These are phyloP conservation scores for Andrena bicolor DNA, from an alignment of 2,888 invertebrate genomes.

Conservation along the genomic window DNA sequence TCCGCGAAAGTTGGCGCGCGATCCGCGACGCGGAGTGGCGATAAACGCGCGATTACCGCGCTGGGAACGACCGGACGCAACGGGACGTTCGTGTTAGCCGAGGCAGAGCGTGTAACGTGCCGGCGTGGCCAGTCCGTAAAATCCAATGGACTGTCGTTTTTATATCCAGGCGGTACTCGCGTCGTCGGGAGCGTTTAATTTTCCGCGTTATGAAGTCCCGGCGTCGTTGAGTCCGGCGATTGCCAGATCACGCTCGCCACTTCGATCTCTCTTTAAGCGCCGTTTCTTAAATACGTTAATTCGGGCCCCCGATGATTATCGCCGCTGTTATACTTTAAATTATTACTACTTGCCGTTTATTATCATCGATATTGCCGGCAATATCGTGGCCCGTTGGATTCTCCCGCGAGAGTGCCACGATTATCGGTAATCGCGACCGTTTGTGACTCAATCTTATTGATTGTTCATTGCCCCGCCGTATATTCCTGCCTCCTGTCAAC, in stretches of 20 bases:
- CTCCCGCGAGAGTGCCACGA: slow-evolving; percentile 27
- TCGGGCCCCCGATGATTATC: slow-evolving; percentile 33
- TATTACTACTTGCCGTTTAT: slow-evolving; percentile 47
- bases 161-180: slow-evolving; percentile 59
- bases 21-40: slow-evolving; percentile 65
- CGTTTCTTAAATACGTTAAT: slow-evolving; percentile 58
- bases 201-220: slow-evolving; percentile 63
- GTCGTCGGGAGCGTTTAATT: slow-evolving; percentile 71
- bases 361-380: slow-evolving; percentile 43
- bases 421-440: slow-evolving; percentile 47
- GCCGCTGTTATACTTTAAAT: slow-evolving; percentile 55
- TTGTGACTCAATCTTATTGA: slow-evolving; percentile 73
- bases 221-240: slow-evolving; percentile 7
- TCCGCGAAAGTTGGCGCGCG: slow-evolving; percentile 49
- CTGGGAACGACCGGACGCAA: slow-evolving; percentile 72
- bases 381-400: slow-evolving; percentile 16
- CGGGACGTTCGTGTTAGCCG: slow-evolving; percentile 51
- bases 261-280: slow-evolving; percentile 42
- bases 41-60: slow-evolving; percentile 77
- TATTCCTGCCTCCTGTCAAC: neutral
- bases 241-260: slow-evolving; percentile 18
- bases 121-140: slow-evolving; percentile 72
- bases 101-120: slow-evolving; percentile 45
- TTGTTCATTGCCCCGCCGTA: slow-evolving; percentile 60
- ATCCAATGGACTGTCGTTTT: slow-evolving; percentile 78